Base-by-base conservation (phyloP, 2,888 invertebrate species). In the Allacma fusca region DNA sequence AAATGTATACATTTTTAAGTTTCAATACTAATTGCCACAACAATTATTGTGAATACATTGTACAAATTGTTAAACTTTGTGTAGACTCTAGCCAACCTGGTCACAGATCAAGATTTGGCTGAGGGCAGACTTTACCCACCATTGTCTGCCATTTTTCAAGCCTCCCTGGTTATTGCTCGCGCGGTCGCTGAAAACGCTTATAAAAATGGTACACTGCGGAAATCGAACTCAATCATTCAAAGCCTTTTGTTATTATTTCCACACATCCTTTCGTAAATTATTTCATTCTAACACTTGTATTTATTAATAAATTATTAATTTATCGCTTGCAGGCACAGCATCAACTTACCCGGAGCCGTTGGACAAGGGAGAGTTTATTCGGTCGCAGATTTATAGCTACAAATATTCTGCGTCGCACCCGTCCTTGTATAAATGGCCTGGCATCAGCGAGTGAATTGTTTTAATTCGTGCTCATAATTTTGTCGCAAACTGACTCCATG, bases 121-220 rank as follows among this genome's bases (percentile, higher is more conserved):
- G 90, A 90, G 75, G 99, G 98, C 12, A 93, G 97, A 80, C 90
- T 99, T 71, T 99, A 98, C 87, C 99, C 99, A 7, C 94, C 96
- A 0, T 89, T 99, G 75, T 88, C 89, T 34, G 90, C 91, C 72
- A 93, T 98, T 82, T 92, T 91, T 76, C 94, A 95, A 78, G 94
- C 96, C 78, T 98, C 98, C 0, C 89, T 96, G 75, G 90, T 92
- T 81, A 98, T 99, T 84, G 98, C 98, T 0, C 90, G 92, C 9
- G 91, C 91, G 85, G 92, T 98, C 80, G 93, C 94, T 1, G 91
- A 96, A 85, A 92, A 94, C 88, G 95, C 96, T 4, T 99, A 97
- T 86, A 90, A 92, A 81, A 92, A 92, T 89, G 94, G 95, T 94
- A 88, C 4, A n/a, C 2, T 50, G 1, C 2, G 40, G 28, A 40